These are phyloP conservation scores for Pollicipes pollicipes DNA, from an alignment of 1,140 invertebrate species.

Conservation along the genomic window DNA sequence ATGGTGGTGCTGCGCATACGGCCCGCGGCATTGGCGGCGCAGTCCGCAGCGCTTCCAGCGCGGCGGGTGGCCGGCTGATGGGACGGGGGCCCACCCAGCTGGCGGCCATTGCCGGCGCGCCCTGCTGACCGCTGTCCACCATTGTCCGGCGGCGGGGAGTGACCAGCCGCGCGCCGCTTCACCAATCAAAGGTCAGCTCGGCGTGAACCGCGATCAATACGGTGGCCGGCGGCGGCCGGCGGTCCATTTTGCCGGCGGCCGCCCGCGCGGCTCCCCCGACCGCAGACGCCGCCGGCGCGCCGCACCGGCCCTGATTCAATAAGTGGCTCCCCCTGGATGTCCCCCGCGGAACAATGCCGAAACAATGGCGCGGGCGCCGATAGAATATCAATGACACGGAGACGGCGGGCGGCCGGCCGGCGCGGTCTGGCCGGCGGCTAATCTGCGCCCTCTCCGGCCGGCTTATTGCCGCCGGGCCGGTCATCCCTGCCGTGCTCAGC, in stretches of 20 bases:
- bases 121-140: background rate
- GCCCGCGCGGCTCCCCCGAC: too few relatives aligned
- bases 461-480: background rate
- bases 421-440: background rate
- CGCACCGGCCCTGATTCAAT: slow-evolving; percentile 1
- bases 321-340: background rate
- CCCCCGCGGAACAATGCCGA: background rate
- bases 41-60: too few relatives aligned
- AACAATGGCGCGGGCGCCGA: background rate
- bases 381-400: background rate
- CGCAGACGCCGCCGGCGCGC: too few relatives aligned
- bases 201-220: background rate
- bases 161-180: too few relatives aligned
- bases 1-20: too few relatives aligned
- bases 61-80: too few relatives aligned
- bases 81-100: too few relatives aligned
- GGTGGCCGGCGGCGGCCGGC: too few relatives aligned
- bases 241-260: background rate
- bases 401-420: too few relatives aligned
- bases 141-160: background rate
- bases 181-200: background rate
- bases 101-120: background rate
- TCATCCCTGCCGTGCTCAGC: background rate
- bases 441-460: background rate
- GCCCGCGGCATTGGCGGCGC: too few relatives aligned